These are phyloP conservation scores for Taxidea taxus DNA, from an alignment of 2,113 vertebrate species.

Conservation along the genomic window DNA sequence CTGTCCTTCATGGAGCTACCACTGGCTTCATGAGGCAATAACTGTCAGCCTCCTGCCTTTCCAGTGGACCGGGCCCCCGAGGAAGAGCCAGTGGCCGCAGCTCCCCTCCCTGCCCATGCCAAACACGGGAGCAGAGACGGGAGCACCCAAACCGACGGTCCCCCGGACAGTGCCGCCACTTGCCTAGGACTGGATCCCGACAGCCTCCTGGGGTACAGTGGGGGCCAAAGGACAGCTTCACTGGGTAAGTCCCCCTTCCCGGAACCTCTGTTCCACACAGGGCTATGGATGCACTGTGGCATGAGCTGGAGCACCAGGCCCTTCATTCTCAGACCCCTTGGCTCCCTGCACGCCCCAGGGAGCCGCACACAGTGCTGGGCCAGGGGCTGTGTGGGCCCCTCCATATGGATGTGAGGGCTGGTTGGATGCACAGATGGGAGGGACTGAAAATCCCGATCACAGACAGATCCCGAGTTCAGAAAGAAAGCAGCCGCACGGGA, in stretches of 20 bases:
- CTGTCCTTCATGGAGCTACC: not conserved
- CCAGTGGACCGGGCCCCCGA: conserved; percentile 82
- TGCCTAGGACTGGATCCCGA: conserved; percentile 41
- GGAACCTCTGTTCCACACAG: too few relatives aligned
- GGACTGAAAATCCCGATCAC: not conserved
- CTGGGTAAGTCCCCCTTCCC: conserved; percentile 74
- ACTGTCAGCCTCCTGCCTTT: not conserved
- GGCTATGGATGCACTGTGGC: not conserved
- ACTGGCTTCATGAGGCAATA: not conserved
- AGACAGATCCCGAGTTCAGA: not conserved
- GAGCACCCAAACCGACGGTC: conserved; percentile 90
- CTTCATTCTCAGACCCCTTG: not conserved
- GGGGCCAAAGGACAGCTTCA: not conserved
- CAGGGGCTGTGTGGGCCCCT: not conserved
- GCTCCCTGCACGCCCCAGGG: not conserved
- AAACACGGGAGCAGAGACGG: conserved; percentile 86
- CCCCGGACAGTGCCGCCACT: not conserved
- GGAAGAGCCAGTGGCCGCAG: conserved; percentile 78
- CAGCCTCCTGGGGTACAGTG: conserved; percentile 46
- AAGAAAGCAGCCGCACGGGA: not conserved
- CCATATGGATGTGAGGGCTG: not conserved
- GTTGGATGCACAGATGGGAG: not conserved
- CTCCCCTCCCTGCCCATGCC: conserved; percentile 72
- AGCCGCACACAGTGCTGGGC: not conserved
- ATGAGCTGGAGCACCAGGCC: not conserved